A percentile compares a stretch with the other conserved stretches of the same genome.
Evolutionary conservation across 2,888 invertebrate species (phyloP).

Genomic region (Orthonychiurus folsomi): DNA sequence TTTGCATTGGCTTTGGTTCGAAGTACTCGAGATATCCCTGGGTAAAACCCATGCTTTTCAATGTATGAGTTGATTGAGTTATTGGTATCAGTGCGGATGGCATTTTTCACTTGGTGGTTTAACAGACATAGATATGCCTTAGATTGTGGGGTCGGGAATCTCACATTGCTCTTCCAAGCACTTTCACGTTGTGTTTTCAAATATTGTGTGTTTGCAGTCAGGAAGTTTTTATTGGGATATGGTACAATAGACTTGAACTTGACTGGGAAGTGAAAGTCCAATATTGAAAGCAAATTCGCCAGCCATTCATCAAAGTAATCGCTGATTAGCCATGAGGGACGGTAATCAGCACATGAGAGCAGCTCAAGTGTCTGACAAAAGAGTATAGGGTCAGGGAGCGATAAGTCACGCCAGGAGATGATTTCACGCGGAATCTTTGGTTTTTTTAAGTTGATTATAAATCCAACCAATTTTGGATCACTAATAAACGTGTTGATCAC

Average conservation of each 20-base stretch:
- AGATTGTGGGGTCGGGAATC: background rate
- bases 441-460: background rate
- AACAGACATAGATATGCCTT: background rate
- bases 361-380: background rate
- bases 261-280: background rate
- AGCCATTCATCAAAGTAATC: too few species aligned
- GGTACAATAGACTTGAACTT: constrained; percentile 1
- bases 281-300: too few species aligned
- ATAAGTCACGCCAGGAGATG: background rate
- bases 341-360: background rate
- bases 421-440: background rate
- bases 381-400: background rate
- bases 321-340: background rate
- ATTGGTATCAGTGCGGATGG: background rate
- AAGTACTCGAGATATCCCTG: background rate
- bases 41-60: background rate
- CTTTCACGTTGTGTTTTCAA: background rate
- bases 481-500: background rate
- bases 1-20: background rate
- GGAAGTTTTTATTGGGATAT: background rate
- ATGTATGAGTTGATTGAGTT: background rate
- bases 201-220: background rate
- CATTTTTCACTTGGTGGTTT: background rate
- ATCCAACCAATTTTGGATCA: background rate
- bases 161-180: background rate